Evolutionary conservation across 1,140 invertebrate species (phyloP), one percentile per base, ranked within the genome.

Genomic region (Pseudoatta argentina): DNA sequence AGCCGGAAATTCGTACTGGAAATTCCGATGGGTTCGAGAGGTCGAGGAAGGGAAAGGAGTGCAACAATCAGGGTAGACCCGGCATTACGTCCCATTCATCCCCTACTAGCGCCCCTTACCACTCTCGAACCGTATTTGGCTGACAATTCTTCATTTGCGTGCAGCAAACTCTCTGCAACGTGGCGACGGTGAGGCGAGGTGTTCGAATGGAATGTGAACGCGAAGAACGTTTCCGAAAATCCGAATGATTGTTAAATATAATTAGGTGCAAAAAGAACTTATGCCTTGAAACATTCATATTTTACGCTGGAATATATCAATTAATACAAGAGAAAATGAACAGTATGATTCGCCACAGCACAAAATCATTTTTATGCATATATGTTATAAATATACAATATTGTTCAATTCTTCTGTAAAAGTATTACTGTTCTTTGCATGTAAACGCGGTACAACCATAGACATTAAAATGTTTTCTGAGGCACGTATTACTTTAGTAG

Each of bases 91-190:
- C 94, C 94, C 93, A 95, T 95, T 95, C 94, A 95, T 93, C 88
- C 89, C 91, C 91, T 91, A 73, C 91, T 86, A 81, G 64, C 87
- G 63, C 87, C 88, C 90, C 89, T 92, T 85, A 91, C 88, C 92
- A 83, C 92, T 88, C 91, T 86, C 86, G 81, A 91, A 86, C 85
- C 91, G 89, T 91, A 93, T 94, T 95, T 93, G 91, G 91, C 94
- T 94, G 93, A 95, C 95, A 95, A 95, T 95, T 95, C 95, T 95
- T 95, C 95, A 95, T 95, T 95, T 95, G 94, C 93, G 93, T 94
- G 91, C 93, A 91, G 91, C 93, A 94, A 94, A 94, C 92, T 94
- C 89, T 78, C 91, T 87, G 86, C 87, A 78, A 89, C 87, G 88
- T 81, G 88, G 85, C 71, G 77, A 18, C 86, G 82, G 87, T 85